A percentile compares a stretch with the other conserved stretches of the same genome.
These are phyloP conservation scores for Spialia ferax DNA, from an alignment of 2,888 invertebrate species.

Conservation along the genomic window DNA sequence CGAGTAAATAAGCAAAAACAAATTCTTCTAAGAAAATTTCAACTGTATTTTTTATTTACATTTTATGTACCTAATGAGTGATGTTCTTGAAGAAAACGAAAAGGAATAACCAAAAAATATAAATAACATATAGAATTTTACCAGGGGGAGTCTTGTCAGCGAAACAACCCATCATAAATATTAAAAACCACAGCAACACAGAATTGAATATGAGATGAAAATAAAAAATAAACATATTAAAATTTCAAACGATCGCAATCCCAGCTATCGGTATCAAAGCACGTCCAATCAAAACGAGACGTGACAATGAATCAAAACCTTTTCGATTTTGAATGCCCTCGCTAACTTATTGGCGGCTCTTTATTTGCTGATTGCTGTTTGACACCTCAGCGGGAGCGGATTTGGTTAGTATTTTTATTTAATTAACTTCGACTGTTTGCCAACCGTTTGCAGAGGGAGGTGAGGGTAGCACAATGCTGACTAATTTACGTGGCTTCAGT, in stretches of 20 bases:
- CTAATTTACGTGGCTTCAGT: slow-evolving; percentile 75
- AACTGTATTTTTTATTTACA: too few species aligned
- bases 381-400: slow-evolving; percentile 74
- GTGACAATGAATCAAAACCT: slow-evolving; percentile 84
- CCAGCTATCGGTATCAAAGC: slow-evolving; percentile 84
- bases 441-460: slow-evolving; percentile 57
- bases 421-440: slow-evolving; percentile 73
- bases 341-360: slow-evolving; percentile 82
- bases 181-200: slow-evolving; percentile 68
- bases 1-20: too few species aligned
- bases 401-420: slow-evolving; percentile 78
- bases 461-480: slow-evolving; percentile 69
- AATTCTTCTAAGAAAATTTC: too few species aligned
- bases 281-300: slow-evolving; percentile 85
- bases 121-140: slow-evolving; percentile 50
- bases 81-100: too few species aligned
- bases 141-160: slow-evolving; percentile 57
- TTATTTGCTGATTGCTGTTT: slow-evolving; percentile 83
- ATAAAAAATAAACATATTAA: slow-evolving; percentile 76
- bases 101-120: too few species aligned
- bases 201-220: slow-evolving; percentile 77
- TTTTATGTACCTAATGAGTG: too few species aligned
- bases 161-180: slow-evolving; percentile 77
- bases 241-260: slow-evolving; percentile 78
- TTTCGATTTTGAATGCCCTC: slow-evolving; percentile 80